These are phyloP conservation scores for Eurois occulta DNA, from an alignment of 2,888 invertebrate species.

Conservation along the genomic window DNA sequence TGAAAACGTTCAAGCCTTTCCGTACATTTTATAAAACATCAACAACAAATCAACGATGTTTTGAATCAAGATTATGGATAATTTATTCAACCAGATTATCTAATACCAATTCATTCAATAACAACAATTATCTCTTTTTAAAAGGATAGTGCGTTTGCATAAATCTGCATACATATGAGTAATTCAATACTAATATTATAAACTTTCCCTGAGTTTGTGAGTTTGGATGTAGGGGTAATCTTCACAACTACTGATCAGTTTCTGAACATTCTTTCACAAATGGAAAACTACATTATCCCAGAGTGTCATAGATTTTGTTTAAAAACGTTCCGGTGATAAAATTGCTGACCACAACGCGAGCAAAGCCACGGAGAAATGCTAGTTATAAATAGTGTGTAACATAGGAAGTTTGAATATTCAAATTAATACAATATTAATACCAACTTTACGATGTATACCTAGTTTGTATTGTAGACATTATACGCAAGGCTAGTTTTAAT, in stretches of 20 bases:
- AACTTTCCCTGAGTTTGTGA: not conserved
- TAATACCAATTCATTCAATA: not conserved
- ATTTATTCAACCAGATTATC: not conserved
- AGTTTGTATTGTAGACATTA: conserved; percentile 18
- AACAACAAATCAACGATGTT: not conserved
- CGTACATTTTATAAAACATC: not conserved
- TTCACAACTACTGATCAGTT: not conserved
- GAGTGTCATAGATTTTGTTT: not conserved
- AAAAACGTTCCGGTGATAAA: not conserved
- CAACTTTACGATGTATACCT: not conserved
- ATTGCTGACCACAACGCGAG: not conserved
- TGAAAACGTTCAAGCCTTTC: not conserved
- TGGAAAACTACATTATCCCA: not conserved
- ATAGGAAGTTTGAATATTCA: conserved; percentile 37
- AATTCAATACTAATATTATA: not conserved
- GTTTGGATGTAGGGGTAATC: not conserved
- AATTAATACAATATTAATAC: conserved; percentile 40
- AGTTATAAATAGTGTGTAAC: conserved; percentile 1
- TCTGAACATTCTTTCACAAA: not conserved
- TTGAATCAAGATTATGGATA: not conserved
- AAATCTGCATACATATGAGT: not conserved
- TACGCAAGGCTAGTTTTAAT: conserved; percentile 23
- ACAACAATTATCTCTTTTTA: not conserved
- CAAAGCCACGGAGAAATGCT: not conserved
- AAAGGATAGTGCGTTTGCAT: not conserved